Evolutionary conservation across 1,140 invertebrate genomes (phyloP), one percentile per base, ranked within the genome.

Genomic region (Rhyacophila brunnea): DNA sequence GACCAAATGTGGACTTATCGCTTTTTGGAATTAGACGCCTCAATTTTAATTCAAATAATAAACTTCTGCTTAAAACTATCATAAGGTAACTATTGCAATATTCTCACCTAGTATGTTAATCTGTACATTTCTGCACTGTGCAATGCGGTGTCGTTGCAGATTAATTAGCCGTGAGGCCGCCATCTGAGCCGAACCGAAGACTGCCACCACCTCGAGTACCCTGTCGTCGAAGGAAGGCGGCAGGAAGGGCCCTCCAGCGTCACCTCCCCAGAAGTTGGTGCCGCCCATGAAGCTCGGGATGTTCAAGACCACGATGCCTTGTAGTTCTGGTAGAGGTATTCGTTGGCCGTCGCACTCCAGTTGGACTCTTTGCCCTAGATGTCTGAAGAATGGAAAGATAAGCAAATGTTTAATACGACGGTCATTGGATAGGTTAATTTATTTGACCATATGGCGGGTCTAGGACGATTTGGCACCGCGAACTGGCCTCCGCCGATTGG

Each of bases 251-350:
- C 90, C 90, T 71, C 94, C 92, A 5, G 86, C 88, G 5, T 52
- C 56, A 4, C 49, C 49, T 9, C 55, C 55, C 96, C 96, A 98
- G 72, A 98, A 98, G 74, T 98, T 98, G n/a, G 94, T 95, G 28
- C 96, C 96, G 6, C 96, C 96, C 89, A 96, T 95, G 74, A 97
- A 98, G 70, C 93, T 96, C 28, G 95, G 93, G 79, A 99, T 99
- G 74, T 99, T 99, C 23, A 98, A 80, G 43, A 99, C 92, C 11
- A 98, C 95, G 67, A 98, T 97, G 11, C 95, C 96, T 78, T 98
- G 95, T 14, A 98, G 78, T 58, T 92, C 93, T 1, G 96, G 96
- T 18, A 96, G 74, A 0, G 93, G 92, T 65, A 96, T 95, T 55
- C 91, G 80, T 71, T 94, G 90, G 0, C 93, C 93, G 70, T 96